phyloP scores from a whole-genome alignment of 2,888 invertebrate genomes.

The Holacanthella duospinosa region DNA sequence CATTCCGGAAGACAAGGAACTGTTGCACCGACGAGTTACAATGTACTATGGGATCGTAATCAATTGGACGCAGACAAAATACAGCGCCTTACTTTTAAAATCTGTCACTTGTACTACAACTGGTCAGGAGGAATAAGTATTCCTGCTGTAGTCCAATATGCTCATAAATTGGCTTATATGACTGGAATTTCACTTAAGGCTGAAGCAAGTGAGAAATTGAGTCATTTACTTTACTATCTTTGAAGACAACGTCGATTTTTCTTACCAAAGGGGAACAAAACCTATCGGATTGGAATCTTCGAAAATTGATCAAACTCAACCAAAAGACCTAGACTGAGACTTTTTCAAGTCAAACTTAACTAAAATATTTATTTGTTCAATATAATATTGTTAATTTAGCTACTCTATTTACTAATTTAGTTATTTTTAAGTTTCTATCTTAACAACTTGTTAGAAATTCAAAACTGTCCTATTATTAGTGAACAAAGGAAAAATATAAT shows the following conservation, averaged over 20 bases:
- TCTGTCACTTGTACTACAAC: constrained; percentile 83
- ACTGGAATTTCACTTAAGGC: constrained; percentile 40
- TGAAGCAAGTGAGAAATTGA: constrained; percentile 3
- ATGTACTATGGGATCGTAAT: constrained; percentile 64
- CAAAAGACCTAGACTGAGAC: too few relatives aligned
- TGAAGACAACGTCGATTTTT: background rate
- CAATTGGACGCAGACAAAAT: constrained; percentile 60
- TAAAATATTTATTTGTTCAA: too few relatives aligned
- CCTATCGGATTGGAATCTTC: background rate
- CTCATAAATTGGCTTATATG: constrained; percentile 48
- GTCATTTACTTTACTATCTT: constrained; percentile 14
- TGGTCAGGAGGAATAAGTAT: constrained; percentile 54
- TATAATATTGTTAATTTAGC: too few relatives aligned
- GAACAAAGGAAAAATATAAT: too few relatives aligned
- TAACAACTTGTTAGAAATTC: too few relatives aligned
- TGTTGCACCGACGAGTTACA: constrained; percentile 81
- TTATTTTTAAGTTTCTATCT: too few relatives aligned
- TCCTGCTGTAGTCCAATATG: constrained; percentile 48
- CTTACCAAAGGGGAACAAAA: background rate
- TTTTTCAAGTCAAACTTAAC: too few relatives aligned
- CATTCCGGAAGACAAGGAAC: constrained; percentile 81
- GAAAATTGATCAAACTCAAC: too few relatives aligned
- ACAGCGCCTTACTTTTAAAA: constrained; percentile 74
- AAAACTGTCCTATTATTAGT: too few relatives aligned
- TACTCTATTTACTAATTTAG: too few relatives aligned